Evolutionary conservation across 2,113 vertebrate genomes (phyloP).

Genomic region (Gavia stellata): DNA sequence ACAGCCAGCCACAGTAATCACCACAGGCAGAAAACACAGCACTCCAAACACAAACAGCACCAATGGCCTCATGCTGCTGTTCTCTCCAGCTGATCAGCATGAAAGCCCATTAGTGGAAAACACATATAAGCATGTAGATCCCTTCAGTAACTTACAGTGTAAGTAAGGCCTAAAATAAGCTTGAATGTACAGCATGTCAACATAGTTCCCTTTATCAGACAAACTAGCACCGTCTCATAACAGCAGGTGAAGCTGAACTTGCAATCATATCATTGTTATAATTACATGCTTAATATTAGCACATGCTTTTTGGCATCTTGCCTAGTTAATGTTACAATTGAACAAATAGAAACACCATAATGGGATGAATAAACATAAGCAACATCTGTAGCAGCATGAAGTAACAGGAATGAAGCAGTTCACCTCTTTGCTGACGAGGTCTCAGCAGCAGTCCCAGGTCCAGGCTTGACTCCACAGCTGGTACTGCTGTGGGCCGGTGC

Average conservation of each 20-base stretch:
- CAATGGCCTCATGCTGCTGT: neutral
- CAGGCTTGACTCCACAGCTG: neutral
- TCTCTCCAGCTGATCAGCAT: neutral
- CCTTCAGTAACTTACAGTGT: neutral
- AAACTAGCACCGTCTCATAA: neutral
- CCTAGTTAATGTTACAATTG: neutral
- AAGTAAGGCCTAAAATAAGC: neutral
- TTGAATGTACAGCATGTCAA: accelerated
- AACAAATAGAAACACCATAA: neutral
- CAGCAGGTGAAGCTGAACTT: neutral
- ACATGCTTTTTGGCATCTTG: neutral
- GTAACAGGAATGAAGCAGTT: neutral
- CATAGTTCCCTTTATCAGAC: neutral
- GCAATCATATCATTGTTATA: neutral
- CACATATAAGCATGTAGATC: neutral
- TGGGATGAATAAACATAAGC: neutral
- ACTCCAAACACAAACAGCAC: neutral
- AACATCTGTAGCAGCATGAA: neutral
- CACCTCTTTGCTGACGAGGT: neutral
- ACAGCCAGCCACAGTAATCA: neutral
- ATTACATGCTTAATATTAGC: neutral
- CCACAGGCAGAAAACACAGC: neutral
- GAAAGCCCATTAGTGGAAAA: neutral
- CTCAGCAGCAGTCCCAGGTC: neutral
- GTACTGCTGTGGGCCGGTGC: neutral